These are phyloP conservation scores for Eupithecia pulchellata DNA, from an alignment of 2,888 invertebrate genomes.

Conservation along the genomic window DNA sequence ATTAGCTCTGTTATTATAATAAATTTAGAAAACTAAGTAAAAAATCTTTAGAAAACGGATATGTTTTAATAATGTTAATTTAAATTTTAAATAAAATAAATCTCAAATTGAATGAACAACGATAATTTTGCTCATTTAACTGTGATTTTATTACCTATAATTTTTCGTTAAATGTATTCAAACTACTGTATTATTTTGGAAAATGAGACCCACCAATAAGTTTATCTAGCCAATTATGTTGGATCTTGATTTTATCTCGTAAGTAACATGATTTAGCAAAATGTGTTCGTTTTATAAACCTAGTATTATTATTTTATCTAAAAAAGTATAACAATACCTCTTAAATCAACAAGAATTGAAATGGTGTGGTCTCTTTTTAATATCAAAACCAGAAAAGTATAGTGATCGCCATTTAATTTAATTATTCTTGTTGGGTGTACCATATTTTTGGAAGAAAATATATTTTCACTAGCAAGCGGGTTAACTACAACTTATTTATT, in stretches of 20 bases:
- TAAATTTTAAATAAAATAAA: conserved; percentile 13
- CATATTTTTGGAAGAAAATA: neutral
- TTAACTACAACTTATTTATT: too few species aligned
- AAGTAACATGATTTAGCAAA: neutral
- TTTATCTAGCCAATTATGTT: neutral
- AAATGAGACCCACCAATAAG: neutral
- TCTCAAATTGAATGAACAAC: conserved; percentile 32
- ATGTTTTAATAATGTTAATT: conserved; percentile 21
- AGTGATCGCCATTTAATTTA: neutral
- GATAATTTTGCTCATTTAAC: conserved; percentile 37
- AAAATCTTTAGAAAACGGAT: conserved; percentile 31
- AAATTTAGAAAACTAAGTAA: neutral
- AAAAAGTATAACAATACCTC: neutral
- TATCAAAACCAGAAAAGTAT: neutral
- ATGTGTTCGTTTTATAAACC: neutral
- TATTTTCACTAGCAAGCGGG: too few species aligned
- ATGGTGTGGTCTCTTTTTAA: neutral
- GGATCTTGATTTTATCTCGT: neutral
- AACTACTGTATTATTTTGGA: neutral
- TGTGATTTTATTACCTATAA: conserved; percentile 22
- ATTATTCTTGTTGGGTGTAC: neutral
- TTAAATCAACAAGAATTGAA: neutral
- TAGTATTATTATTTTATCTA: neutral
- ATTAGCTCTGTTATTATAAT: conserved; percentile 15
- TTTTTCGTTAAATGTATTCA: neutral